Evolutionary conservation across 2,797 vertebrate species (phyloP), one percentile per base, ranked within the genome.

Genomic region (Amniataba percoides): DNA sequence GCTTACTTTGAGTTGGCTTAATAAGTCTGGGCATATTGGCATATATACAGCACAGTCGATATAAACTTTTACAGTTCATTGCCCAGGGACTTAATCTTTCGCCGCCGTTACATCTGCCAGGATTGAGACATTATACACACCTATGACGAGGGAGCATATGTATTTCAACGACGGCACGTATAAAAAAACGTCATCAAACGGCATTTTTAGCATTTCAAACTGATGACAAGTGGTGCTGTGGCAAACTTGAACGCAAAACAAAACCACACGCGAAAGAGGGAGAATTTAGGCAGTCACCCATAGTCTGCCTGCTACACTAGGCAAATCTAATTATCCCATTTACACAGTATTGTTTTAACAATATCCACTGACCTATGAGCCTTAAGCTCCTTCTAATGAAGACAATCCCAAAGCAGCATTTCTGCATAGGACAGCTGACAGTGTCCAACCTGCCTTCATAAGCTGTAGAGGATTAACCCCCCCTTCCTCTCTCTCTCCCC

Each of bases 11-110:
- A 84, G 82, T 88, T 92, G 88, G 80, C 87, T 86, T 92, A 89
- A 91, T 93, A 95, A 89, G 81, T 94, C 89, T 88, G 42, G 60
- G 42, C 66, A 80, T 90, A 92, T 88, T 88, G 93, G 86, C 91
- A 93, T 83, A 78, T 90, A 88, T 87, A 91, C 71, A 86, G 89
- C 78, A 70, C 39, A 73, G 83, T 92, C 85, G 36, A 92, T 93
- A 88, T 71, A 82, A 89, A 90, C 83, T 85, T 91, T 89, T 91
- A 90, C 82, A 88, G 79, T 87, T 92, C 87, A 77, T 68, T 82
- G 78, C 78, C 52, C 83, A 55, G 49, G 85, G 78, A 86, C 75
- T 89, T 83, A 72, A 89, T 93, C 83, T 91, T 91, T 82, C 56
- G 57, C 69, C 55, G 21, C 14, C 39, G 12, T 81, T 83, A 66